Evolutionary conservation across 2,113 vertebrate species (phyloP), one percentile per base, ranked within the genome.

Genomic region (Casuarius casuarius): DNA sequence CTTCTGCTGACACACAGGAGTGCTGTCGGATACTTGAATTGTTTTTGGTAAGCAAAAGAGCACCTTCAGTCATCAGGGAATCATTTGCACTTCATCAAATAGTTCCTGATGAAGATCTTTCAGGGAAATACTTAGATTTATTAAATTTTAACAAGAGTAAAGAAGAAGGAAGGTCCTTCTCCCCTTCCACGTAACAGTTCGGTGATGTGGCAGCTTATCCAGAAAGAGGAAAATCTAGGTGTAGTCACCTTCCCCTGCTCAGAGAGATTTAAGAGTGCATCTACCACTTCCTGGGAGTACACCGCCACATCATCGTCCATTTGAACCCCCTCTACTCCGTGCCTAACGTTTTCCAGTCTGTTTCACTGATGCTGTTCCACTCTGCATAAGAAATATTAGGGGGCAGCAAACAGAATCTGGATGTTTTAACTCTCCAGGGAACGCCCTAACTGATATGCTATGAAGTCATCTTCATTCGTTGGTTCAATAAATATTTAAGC

Each of bases 351-450:
- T n/a, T 81, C 40, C 23, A 56, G 38, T 26, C 54, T 80, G 29
- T 61, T 68, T 65, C 35, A 26, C 23, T 16, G 28, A 68, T 68
- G 63, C 13, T 0, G 0, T 62, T 84, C 54, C 28, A n/a, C 28
- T 73, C 70, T 70, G 28, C 21, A 7, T 49, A 31, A 89, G 6
- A 42, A 80, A 76, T 56, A 89, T 51, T 11, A 38, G 8, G 52
- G 0, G 87, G 59, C 12, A 73, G 48, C 38, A 80, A 94, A 87
- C 4, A 38, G 18, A 93, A 91, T 77, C n/a, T 65, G 66, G 68
- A 80, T 87, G 73, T 87, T 91, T 62, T 82, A 71, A 82, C 25
- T 82, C 46, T 48, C 46, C 46, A 78, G 77, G 23, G 5, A 80
- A 54, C 76, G 29, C 5, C 31, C 35, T 94, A 75, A 67, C 20